Evolutionary conservation across 2,888 invertebrate species (phyloP).

Genomic region (Tribolium freemani): DNA sequence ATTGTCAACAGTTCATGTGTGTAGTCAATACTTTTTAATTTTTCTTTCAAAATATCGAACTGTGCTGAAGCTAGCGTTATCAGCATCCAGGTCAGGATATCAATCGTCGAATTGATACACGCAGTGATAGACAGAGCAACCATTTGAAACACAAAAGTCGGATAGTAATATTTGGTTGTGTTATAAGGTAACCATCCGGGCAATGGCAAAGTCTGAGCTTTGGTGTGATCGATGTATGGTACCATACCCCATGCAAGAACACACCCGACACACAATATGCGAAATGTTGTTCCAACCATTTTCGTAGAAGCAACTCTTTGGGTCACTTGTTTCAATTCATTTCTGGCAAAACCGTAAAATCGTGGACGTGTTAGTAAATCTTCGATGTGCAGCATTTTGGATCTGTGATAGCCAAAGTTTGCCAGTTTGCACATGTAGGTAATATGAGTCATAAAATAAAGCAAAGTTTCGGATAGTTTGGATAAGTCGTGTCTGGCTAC

Average conservation of each 20-base stretch:
- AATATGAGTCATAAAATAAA: background rate
- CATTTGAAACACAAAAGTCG: conserved; percentile 25
- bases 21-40: conserved; percentile 22
- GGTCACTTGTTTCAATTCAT: background rate
- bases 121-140: conserved; percentile 17
- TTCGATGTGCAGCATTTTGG: background rate
- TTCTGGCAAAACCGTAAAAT: conserved; percentile 1
- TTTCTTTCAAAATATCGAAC: conserved; percentile 27
- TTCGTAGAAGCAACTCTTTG: background rate
- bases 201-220: conserved; percentile 7
- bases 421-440: conserved; percentile 11
- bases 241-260: background rate
- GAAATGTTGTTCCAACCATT: background rate
- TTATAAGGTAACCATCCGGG: conserved; percentile 30
- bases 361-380: background rate
- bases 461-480: conserved; percentile 10
- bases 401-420: background rate
- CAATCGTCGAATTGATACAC: conserved; percentile 16
- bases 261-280: background rate
- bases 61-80: conserved; percentile 7
- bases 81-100: conserved; percentile 18
- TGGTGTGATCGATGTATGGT: background rate
- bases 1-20: background rate
- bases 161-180: conserved; percentile 9
- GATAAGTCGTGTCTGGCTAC: conserved; percentile 7